These are phyloP conservation scores for Andinoacara biseriatus DNA, from an alignment of 2,113 vertebrate genomes.

Conservation along the genomic window DNA sequence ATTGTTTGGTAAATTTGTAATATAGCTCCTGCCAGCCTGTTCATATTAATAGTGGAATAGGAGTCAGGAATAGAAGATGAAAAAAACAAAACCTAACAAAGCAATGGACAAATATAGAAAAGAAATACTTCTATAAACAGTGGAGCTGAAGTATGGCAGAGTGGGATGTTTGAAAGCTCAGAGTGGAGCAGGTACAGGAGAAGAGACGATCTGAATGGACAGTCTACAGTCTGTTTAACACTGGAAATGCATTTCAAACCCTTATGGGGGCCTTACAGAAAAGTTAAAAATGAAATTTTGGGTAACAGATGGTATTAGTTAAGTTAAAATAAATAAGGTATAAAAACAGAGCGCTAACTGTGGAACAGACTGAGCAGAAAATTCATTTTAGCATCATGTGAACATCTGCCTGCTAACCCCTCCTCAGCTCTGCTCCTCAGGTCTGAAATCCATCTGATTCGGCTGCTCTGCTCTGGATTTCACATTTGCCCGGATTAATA, in stretches of 20 bases:
- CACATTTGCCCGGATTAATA: not conserved
- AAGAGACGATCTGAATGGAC: not conserved
- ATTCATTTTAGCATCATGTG: not conserved
- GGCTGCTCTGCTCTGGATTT: not conserved
- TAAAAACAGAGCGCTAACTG: not conserved
- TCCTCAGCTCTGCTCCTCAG: not conserved
- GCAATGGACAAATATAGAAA: not conserved
- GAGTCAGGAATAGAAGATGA: not conserved
- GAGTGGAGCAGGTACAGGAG: not conserved
- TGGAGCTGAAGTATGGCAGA: not conserved
- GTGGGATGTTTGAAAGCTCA: not conserved
- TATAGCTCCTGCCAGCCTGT: too few relatives aligned
- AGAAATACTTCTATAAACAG: not conserved
- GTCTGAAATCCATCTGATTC: not conserved
- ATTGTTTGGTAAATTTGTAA: too few relatives aligned
- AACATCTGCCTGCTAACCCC: not conserved
- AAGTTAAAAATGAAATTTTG: not conserved
- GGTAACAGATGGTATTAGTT: not conserved
- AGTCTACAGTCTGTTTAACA: too few relatives aligned
- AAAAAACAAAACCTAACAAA: not conserved
- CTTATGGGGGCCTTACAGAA: not conserved
- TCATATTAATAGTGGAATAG: too few relatives aligned
- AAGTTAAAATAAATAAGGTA: not conserved
- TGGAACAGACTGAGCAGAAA: not conserved
- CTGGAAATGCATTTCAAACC: not conserved